Percentiles rank a stretch among this genome's conserved stretches.
Evolutionary conservation across 2,797 vertebrate genomes (phyloP).

Genomic region (Danio choprae): DNA sequence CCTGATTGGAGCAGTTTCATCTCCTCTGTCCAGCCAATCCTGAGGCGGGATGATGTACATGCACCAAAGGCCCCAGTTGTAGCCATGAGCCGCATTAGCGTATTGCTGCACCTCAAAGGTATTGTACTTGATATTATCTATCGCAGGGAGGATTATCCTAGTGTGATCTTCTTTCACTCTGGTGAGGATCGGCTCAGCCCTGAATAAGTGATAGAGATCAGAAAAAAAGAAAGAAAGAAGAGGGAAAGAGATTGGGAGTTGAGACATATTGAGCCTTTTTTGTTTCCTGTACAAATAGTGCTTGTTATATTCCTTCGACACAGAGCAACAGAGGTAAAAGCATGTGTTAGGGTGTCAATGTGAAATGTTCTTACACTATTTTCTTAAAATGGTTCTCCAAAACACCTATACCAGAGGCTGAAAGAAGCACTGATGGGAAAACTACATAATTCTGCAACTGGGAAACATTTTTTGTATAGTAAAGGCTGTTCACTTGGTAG

Average conservation of each 20-base stretch:
- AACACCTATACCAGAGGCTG: not conserved
- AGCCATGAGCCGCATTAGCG: conserved; percentile 94
- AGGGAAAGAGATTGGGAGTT: not conserved
- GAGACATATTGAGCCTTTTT: conserved; percentile 2
- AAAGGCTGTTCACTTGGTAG: no score
- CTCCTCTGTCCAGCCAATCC: conserved; percentile 96
- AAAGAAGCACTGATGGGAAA: not conserved
- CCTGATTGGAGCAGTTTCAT: conserved; percentile 98
- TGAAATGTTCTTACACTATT: not conserved
- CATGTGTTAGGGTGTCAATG: conserved; percentile 14
- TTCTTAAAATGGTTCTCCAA: not conserved
- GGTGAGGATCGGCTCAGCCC: conserved; percentile 91
- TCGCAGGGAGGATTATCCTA: conserved; percentile 92
- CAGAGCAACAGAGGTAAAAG: not conserved
- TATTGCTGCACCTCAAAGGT: conserved; percentile 98
- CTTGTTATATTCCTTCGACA: not conserved
- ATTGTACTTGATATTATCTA: conserved; percentile 98
- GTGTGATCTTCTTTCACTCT: conserved; percentile 92
- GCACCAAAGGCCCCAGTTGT: conserved; percentile 99
- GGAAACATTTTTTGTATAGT: not conserved
- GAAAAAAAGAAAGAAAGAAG: conserved; percentile 33
- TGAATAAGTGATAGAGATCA: conserved; percentile 65
- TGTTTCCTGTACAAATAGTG: not conserved
- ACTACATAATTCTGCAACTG: not conserved
- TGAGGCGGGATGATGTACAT: conserved; percentile 98